Conservation (phyloP, 2,888 invertebrate species). For the Mesorhabditis sp. region DNA sequence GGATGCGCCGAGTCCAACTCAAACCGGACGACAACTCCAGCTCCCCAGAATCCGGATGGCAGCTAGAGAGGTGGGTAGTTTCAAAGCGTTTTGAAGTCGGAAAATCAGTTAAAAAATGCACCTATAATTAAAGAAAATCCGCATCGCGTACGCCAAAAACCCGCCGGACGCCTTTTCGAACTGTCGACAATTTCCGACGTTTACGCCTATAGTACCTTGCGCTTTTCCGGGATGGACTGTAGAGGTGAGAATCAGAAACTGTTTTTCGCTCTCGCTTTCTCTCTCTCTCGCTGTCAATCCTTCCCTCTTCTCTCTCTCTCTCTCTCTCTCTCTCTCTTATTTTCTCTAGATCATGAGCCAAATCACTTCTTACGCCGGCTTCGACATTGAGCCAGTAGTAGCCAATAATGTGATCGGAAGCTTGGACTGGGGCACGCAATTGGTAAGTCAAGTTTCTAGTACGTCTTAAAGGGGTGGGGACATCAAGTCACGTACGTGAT, state of each 20-base stretch:
- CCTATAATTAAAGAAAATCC: constrained; percentile 16
- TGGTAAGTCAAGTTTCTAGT: constrained; percentile 6
- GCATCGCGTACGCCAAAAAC: constrained; percentile 39
- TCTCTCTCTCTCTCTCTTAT: background rate
- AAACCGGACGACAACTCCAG: too few relatives aligned
- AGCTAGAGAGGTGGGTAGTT: too few relatives aligned
- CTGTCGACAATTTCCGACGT: constrained; percentile 37
- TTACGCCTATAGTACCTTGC: constrained; percentile 33
- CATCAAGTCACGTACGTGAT: background rate
- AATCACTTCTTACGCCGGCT: constrained; percentile 14
- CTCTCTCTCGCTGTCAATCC: too few relatives aligned
- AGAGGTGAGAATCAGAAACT: constrained; percentile 20
- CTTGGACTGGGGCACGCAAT: constrained; percentile 30
- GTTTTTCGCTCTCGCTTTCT: background rate
- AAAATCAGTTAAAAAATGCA: too few relatives aligned
- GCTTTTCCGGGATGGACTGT: constrained; percentile 44
- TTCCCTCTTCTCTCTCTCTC: too few relatives aligned
- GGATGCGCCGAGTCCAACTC: too few relatives aligned
- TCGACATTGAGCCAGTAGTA: constrained; percentile 21
- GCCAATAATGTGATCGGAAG: constrained; percentile 22
- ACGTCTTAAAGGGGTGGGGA: background rate
- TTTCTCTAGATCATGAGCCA: constrained; percentile 21
- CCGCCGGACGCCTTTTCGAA: constrained; percentile 43
- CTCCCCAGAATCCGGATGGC: too few relatives aligned
- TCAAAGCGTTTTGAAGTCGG: too few relatives aligned